These are phyloP conservation scores for Scyliorhinus canicula DNA, from an alignment of 2,797 vertebrate species.

Conservation along the genomic window DNA sequence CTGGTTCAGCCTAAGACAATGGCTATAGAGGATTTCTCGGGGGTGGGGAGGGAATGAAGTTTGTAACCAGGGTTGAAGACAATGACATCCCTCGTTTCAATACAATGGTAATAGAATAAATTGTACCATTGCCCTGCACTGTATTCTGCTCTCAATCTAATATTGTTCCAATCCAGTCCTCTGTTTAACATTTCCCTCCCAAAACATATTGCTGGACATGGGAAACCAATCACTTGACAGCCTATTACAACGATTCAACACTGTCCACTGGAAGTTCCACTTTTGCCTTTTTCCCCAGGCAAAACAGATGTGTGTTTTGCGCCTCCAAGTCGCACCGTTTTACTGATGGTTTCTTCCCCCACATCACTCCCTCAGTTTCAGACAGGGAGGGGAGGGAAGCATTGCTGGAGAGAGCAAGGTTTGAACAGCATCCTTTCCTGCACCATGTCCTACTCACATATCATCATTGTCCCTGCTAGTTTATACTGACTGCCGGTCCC, in stretches of 20 bases:
- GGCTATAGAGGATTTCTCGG: background rate
- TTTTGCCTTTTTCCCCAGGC: background rate
- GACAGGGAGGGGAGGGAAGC: background rate
- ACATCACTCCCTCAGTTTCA: background rate
- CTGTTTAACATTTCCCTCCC: background rate
- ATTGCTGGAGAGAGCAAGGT: background rate
- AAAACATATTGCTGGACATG: background rate
- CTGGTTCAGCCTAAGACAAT: background rate
- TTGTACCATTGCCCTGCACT: background rate
- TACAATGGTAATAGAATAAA: background rate
- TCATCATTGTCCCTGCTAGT: background rate
- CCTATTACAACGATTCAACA: background rate
- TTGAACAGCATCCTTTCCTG: background rate
- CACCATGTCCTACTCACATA: background rate
- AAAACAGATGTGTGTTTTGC: background rate
- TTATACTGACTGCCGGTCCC: background rate
- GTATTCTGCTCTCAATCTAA: background rate
- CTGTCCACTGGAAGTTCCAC: background rate
- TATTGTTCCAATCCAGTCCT: background rate
- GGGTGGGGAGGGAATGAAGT: background rate
- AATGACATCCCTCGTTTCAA: background rate
- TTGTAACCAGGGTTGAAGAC: background rate
- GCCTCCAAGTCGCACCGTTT: background rate
- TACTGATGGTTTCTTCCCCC: background rate
- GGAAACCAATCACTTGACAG: background rate